These are phyloP conservation scores for Eumeta japonica DNA, from an alignment of 1,140 invertebrate genomes.

Conservation along the genomic window DNA sequence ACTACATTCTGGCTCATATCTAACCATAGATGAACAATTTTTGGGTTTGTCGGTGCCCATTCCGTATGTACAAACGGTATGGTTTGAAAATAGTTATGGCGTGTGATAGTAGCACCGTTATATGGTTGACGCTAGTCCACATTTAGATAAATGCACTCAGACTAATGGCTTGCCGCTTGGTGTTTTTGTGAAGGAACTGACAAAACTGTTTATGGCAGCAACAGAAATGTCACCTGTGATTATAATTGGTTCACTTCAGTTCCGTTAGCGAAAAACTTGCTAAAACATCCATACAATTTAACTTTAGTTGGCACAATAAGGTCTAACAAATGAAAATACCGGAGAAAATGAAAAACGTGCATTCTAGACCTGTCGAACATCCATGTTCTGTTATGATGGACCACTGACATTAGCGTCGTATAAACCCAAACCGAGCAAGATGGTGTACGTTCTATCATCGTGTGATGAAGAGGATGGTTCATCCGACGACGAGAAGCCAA, in stretches of 20 bases:
- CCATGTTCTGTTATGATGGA: slow-evolving; percentile 25
- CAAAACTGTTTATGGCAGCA: slow-evolving; percentile 21
- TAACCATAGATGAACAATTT: slow-evolving; percentile 35
- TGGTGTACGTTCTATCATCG: slow-evolving; percentile 17
- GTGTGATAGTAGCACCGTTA: slow-evolving; percentile 27
- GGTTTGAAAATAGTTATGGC: slow-evolving; percentile 28
- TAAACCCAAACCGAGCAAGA: slow-evolving; percentile 30
- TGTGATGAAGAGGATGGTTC: slow-evolving; percentile 11
- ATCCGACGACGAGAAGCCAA: slow-evolving; percentile 6
- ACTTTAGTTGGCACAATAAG: slow-evolving; percentile 24
- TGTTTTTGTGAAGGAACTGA: slow-evolving; percentile 16
- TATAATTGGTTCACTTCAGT: slow-evolving; percentile 45
- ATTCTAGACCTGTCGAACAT: slow-evolving; percentile 13
- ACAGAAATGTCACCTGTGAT: slow-evolving; percentile 38
- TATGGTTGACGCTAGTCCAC: slow-evolving; percentile 29
- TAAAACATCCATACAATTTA: slow-evolving; percentile 21
- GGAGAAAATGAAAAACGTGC: slow-evolving; percentile 15
- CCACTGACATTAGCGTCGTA: slow-evolving; percentile 32
- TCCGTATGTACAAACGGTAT: slow-evolving; percentile 32
- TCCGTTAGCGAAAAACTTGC: slow-evolving; percentile 17
- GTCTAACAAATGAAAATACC: slow-evolving; percentile 29
- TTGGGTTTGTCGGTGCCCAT: slow-evolving; percentile 24
- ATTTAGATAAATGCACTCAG: slow-evolving; percentile 24
- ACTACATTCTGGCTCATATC: too few species aligned
- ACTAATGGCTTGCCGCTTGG: slow-evolving; percentile 15